Evolutionary conservation across 2,797 vertebrate species (phyloP).

Genomic region (Clamator glandarius): DNA sequence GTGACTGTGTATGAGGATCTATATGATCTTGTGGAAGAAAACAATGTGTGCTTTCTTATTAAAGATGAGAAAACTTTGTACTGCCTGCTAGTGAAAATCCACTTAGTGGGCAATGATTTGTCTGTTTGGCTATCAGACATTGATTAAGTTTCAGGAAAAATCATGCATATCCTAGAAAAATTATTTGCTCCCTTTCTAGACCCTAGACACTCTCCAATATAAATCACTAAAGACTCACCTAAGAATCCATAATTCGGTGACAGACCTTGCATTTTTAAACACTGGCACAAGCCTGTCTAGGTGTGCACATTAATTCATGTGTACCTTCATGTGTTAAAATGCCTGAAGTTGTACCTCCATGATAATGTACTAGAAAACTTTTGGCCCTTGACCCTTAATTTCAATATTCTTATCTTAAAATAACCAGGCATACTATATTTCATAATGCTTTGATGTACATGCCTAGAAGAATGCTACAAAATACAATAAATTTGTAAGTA

Average conservation of each 20-base stretch:
- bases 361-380: background rate
- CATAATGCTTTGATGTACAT: background rate
- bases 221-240: background rate
- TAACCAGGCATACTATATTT: background rate
- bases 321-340: background rate
- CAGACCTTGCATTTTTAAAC: background rate
- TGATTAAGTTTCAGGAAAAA: background rate
- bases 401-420: background rate
- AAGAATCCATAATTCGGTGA: background rate
- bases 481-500: background rate
- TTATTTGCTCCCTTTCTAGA: background rate
- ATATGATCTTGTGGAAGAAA: background rate
- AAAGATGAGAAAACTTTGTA: background rate
- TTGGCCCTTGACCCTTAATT: background rate
- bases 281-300: background rate
- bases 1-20: background rate
- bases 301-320: background rate
- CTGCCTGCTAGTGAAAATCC: background rate
- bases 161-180: background rate
- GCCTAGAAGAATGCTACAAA: background rate
- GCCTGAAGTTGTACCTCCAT: background rate
- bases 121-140: background rate
- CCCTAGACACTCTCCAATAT: background rate
- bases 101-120: background rate
- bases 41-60: fast-evolving